Base-by-base conservation (phyloP, 2,888 invertebrate species). In the Tineola bisselliella region DNA sequence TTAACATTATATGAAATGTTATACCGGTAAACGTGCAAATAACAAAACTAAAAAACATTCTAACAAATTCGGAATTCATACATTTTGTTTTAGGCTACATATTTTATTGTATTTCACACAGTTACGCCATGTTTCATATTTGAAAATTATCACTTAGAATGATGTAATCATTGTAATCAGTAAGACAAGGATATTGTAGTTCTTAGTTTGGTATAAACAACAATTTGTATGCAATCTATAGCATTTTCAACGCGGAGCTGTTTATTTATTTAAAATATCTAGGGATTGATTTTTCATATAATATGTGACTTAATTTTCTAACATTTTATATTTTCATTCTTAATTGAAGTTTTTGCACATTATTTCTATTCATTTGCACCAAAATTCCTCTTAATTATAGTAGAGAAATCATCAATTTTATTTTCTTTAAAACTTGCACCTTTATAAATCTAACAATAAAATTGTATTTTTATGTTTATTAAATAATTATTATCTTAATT, bases 141-240 rank as follows among this genome's bases (percentile, higher is more conserved):
- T 48, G 15, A 15, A 48, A 48, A 48, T 48, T 48, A 48, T 48
- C 48, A 48, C 17, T n/a, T 48, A 10, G 48, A 48, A 15, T 48
- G 48, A 48, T 48, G 48, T 48, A 48, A 48, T 48, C 48, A 48
- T 15, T 48, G 48, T 48, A 48, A 48, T 48, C 48, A 48, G 25
- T 25, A 25, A 25, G 1, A 5, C 48, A 48, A 48, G 48, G 48
- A 48, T 48, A 8, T 48, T 15, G 10, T 12, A 38, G 13, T 15
- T n/a, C 48, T 48, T 48, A 15, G 48, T 48, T 48, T 48, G 48
- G 15, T 15, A 13, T 48, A 48, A 48, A 48, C 15, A 48, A 48
- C 15, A 48, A 17, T 15, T 13, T 15, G 6, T 17, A 48, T 13
- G 48, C n/a, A 25, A 25, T 25, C 25, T 25, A 25, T 6, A 6